Evolutionary conservation across 2,797 vertebrate genomes (phyloP).

Genomic region (Potorous gilbertii): DNA sequence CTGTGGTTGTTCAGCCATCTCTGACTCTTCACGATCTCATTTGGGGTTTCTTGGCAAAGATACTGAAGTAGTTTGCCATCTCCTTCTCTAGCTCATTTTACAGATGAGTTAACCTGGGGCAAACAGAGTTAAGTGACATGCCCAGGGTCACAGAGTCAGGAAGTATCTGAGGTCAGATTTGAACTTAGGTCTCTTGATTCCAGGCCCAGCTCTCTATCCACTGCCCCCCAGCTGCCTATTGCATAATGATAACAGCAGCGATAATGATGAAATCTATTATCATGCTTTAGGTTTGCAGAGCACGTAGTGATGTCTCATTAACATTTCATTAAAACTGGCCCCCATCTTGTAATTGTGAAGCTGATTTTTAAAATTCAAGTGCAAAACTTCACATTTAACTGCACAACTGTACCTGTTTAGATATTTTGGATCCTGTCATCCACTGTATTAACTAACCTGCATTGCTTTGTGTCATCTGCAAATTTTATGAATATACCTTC

Average conservation of each 20-base stretch:
- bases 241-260: no score
- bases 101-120: not conserved
- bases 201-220: not conserved
- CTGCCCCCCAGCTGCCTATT: not conserved
- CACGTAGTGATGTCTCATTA: not conserved
- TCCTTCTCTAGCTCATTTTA: not conserved
- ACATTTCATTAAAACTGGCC: not conserved
- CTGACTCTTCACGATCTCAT: not conserved
- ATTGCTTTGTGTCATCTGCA: not conserved
- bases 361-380: not conserved
- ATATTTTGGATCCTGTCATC: not conserved
- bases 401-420: not conserved
- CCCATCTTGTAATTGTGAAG: not conserved
- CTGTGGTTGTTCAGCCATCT: not conserved
- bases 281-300: not conserved
- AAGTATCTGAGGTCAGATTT: not conserved
- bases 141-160: not conserved
- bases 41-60: not conserved
- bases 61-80: not conserved
- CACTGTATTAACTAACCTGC: not conserved
- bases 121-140: not conserved
- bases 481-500: not conserved
- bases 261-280: not conserved
- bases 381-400: not conserved
- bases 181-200: not conserved